Evolutionary conservation across 2,797 vertebrate genomes (phyloP), one percentile per base, ranked within the genome.

Genomic region (Aulostomus chinensis): DNA sequence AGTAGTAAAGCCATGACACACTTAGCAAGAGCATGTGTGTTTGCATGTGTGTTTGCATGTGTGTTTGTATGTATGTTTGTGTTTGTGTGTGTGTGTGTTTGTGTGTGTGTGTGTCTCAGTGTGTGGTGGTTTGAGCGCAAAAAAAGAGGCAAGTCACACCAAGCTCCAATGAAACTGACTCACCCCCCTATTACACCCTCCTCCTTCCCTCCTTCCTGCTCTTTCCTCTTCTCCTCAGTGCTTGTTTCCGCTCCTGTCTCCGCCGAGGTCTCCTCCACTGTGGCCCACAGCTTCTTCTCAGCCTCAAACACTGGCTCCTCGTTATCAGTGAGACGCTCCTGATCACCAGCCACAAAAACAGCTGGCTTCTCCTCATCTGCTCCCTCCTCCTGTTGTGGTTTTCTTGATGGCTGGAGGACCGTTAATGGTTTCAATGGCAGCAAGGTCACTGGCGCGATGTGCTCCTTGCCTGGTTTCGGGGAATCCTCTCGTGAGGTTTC

Each of bases 221-320:
- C 42, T 49, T 50, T 30, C 6, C 58, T 32, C 56, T 59, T 42
- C 15, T 56, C 52, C 26, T 51, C 57, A 33, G 36, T 16, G 30
- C 32, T 61, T 11, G 26, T n/a, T 21, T 60, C 55, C 7, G 1
- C 22, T 37, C 35, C 65, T 1, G 40, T 26, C 59, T 73, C 78
- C 0, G 13, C 56, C n/a, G 79, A 32, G 58, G 64, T 71, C 66
- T 86, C 85, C 76, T 86, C 86, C 68, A 87, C 72, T 11, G 81
- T 45, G 3, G 79, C 83, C 86, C 86, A 85, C 40, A 87, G 79
- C 36, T 86, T 64, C 32, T 77, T 73, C 32, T 87, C 86, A 11
- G 58, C 73, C 20, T 78, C 60, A 1, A 59, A 46, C 47, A 22
- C 73, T 2, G 78, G 68, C 42, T 80, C 58, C 39, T 73, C 17